These are phyloP conservation scores for Emydura subglobosa DNA, from an alignment of 2,113 vertebrate species.

Conservation along the genomic window DNA sequence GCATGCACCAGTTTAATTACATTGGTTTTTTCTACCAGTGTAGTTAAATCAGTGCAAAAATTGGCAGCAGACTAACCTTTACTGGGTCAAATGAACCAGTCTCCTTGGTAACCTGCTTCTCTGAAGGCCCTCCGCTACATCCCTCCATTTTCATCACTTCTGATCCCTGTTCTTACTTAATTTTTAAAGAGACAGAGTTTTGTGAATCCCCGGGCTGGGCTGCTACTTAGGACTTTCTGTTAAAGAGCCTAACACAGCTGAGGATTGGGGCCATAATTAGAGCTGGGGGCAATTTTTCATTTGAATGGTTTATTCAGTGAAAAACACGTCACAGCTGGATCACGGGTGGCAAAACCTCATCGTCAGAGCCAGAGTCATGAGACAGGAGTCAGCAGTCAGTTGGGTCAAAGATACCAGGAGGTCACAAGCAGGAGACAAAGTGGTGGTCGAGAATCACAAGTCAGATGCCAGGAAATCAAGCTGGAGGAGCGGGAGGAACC, in stretches of 20 bases:
- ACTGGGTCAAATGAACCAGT: constrained; percentile 55
- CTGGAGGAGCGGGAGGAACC: too few species aligned
- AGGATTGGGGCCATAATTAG: too few species aligned
- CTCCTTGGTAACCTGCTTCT: constrained; percentile 55
- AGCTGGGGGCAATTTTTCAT: too few species aligned
- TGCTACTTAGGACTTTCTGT: neutral
- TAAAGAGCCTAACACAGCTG: neutral
- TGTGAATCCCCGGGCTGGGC: neutral
- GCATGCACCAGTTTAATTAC: neutral
- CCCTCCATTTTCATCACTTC: neutral
- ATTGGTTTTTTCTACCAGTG: neutral
- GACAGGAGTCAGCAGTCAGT: too few species aligned
- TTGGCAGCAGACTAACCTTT: constrained; percentile 49
- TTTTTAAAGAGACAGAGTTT: neutral
- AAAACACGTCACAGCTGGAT: too few species aligned
- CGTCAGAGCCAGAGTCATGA: too few species aligned
- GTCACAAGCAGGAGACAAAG: too few species aligned
- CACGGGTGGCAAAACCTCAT: too few species aligned
- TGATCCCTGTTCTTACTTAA: fast-evolving
- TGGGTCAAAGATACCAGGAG: too few species aligned
- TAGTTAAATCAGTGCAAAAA: constrained; percentile 50
- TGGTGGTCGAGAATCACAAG: too few species aligned
- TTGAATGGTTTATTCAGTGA: too few species aligned
- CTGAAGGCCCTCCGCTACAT: constrained; percentile 21
- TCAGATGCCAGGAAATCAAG: too few species aligned